Base-by-base conservation (phyloP, 2,888 invertebrate genomes). In the Yponomeuta sedellus region DNA sequence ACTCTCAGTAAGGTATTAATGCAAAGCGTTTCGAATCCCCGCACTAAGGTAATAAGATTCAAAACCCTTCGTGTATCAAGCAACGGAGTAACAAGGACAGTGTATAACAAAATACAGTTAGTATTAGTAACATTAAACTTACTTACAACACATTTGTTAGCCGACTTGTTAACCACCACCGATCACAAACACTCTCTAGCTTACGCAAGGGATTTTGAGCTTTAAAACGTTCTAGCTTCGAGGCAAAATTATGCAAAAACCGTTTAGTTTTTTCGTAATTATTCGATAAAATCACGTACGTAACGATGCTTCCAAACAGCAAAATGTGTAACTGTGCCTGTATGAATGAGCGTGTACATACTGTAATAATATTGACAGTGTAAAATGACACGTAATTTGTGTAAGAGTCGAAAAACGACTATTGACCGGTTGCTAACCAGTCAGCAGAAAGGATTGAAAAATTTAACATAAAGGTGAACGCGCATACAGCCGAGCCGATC, bases 81-180 rank as follows among this genome's bases (percentile, higher is more conserved):
- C 44, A 52, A 52, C 44, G 44, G 44, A 52, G 44, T 52, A 52
- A 52, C 44, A 52, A 52, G 44, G 44, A 58, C 20, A 22, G 58
- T 19, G 22, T 10, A 58, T 19, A 10, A 58, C 16, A 63, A 63
- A 56, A 34, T 19, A 66, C 58, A 67, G 63, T 16, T 52, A 52
- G 44, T 52, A 88, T 87, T 88, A 89, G 87, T 87, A 87, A 78
- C 76, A 81, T 83, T 83, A 82, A 62, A 72, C 81, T 85, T 90
- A 90, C 89, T 90, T 90, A 90, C 89, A 88, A 87, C 77, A 85
- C 79, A 76, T 11, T 71, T 77, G 85, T 86, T 86, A 87, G 82
- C 76, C 78, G 77, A 11, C 12, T 57, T 64, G 10, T 56, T 12
- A 19, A 86, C 88, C 90, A 87, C 82, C 88, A 89, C 90, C 90